Percentiles rank a stretch among this genome's conserved stretches.
phyloP scores from a whole-genome alignment of 2,797 vertebrate species.

The Adelosebastes latens region DNA sequence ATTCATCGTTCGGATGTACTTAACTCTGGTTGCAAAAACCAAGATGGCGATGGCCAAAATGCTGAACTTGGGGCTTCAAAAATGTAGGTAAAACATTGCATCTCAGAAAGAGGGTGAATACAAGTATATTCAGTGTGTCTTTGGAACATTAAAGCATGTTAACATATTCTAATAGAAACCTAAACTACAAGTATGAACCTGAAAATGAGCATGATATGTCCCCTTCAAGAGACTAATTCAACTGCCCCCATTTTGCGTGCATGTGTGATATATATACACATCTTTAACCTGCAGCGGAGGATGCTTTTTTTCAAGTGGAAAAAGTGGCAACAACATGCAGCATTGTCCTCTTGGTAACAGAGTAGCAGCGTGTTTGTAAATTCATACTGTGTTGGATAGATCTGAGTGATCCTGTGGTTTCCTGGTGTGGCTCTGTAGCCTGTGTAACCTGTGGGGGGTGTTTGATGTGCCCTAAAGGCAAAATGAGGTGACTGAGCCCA shows the following conservation, averaged over 20 bases:
- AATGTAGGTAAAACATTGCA: no score
- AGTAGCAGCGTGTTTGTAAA: not conserved
- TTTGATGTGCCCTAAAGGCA: constrained; percentile 57
- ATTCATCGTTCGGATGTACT: no score
- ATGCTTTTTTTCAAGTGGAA: not conserved
- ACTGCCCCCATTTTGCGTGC: not conserved
- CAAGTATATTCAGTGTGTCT: not conserved
- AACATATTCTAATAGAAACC: not conserved
- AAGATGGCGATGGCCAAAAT: no score
- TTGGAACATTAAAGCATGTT: not conserved
- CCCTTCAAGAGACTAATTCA: not conserved
- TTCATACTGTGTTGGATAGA: not conserved
- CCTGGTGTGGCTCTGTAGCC: constrained; percentile 33
- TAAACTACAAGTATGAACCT: not conserved
- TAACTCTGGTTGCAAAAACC: no score
- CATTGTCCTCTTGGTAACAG: not conserved
- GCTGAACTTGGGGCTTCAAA: no score
- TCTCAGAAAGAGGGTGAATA: no score
- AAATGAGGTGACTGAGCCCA: constrained; percentile 53
- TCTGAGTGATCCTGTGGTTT: constrained; percentile 12
- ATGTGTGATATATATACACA: not conserved
- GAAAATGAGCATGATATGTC: not conserved
- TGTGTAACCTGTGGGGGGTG: constrained; percentile 45
- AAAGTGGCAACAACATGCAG: not conserved
- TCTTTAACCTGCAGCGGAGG: not conserved